phyloP scores from a whole-genome alignment of 2,797 vertebrate species.

The Rhinella marina region DNA sequence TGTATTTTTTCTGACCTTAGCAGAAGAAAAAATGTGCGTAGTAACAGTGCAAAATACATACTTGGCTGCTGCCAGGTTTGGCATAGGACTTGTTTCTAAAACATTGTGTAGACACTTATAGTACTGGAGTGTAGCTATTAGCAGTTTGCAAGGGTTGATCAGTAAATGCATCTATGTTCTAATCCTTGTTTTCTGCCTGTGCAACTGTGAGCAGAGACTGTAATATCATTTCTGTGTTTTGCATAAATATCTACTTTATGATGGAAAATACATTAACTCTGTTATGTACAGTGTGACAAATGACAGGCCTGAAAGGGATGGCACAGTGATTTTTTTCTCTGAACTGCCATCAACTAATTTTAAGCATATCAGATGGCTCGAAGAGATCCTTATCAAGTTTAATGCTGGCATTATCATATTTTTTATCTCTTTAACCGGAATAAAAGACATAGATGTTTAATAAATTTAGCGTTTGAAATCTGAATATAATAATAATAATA shows the following conservation, averaged over 20 bases:
- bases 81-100: not conserved
- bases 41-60: slow-evolving; percentile 6
- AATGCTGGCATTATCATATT: slow-evolving; percentile 39
- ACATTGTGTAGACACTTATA: not conserved
- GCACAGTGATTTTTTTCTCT: slow-evolving; percentile 19
- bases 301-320: slow-evolving; percentile 20
- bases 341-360: slow-evolving; percentile 47
- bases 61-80: not conserved
- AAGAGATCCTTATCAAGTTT: slow-evolving; percentile 49
- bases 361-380: slow-evolving; percentile 43
- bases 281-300: slow-evolving; percentile 50
- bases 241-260: slow-evolving; percentile 59
- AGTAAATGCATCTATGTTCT: slow-evolving; percentile 31
- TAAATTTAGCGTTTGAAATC: not conserved
- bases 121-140: slow-evolving; percentile 5
- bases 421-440: slow-evolving; percentile 6
- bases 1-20: not conserved
- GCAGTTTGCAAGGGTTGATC: slow-evolving; percentile 39
- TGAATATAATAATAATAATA: not conserved
- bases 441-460: not conserved
- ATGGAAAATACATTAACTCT: slow-evolving; percentile 56
- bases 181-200: slow-evolving; percentile 53
- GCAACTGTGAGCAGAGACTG: slow-evolving; percentile 51
- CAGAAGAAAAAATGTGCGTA: not conserved
- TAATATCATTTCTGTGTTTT: slow-evolving; percentile 64